phyloP scores from a whole-genome alignment of 1,140 invertebrate genomes.

The Aphaenogaster ashmeadi region DNA sequence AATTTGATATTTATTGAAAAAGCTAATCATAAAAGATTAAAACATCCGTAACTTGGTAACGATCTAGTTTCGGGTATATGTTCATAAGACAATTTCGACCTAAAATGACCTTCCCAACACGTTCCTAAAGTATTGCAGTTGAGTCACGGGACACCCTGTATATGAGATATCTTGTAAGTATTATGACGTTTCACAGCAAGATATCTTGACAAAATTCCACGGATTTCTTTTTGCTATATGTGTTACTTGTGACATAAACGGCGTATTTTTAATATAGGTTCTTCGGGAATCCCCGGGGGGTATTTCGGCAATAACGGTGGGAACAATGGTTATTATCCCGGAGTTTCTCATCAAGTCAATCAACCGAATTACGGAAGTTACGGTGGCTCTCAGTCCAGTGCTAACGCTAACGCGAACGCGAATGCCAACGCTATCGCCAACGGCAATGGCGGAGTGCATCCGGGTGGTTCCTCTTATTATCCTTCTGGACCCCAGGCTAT shows the following conservation, averaged over 20 bases:
- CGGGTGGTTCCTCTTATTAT: slow-evolving; percentile 22
- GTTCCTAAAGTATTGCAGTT: too few species aligned
- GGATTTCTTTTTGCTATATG: background rate
- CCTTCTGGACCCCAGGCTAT: background rate
- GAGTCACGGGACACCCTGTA: too few species aligned
- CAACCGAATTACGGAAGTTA: slow-evolving; percentile 51
- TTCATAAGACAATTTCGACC: too few species aligned
- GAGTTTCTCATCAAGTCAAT: background rate
- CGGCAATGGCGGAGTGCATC: background rate
- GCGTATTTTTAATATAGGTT: slow-evolving; percentile 57
- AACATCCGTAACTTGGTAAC: too few species aligned
- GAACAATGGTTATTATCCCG: slow-evolving; percentile 19
- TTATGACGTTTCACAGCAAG: background rate
- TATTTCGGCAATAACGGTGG: background rate
- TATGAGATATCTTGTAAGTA: background rate
- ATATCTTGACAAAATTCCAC: background rate
- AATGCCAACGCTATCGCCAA: slow-evolving; percentile 68
- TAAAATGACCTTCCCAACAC: too few species aligned
- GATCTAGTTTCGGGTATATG: too few species aligned
- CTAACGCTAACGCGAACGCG: slow-evolving; percentile 59
- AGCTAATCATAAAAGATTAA: too few species aligned
- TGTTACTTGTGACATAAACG: background rate
- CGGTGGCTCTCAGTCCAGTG: slow-evolving; percentile 66
- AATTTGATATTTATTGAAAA: too few species aligned
- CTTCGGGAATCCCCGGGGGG: background rate